phyloP scores from a whole-genome alignment of 2,797 vertebrate genomes.

The Tapirus indicus region DNA sequence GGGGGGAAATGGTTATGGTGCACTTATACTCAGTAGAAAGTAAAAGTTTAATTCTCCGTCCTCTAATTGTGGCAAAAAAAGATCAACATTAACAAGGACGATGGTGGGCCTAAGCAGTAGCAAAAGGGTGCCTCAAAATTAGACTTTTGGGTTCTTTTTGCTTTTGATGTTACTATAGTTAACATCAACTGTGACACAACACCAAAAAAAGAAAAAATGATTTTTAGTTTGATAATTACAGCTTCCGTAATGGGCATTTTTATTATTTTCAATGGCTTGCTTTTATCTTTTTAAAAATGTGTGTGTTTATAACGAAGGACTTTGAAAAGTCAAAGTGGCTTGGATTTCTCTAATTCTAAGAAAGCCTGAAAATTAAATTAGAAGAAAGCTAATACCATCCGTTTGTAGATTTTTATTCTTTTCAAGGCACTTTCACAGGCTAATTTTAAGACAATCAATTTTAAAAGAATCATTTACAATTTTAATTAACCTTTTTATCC shows the following conservation, averaged over 20 bases:
- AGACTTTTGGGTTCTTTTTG: neutral
- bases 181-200: constrained; percentile 6
- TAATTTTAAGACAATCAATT: constrained; percentile 16
- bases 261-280: neutral
- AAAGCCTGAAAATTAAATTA: constrained; percentile 27
- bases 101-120: neutral
- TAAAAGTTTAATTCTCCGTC: constrained; percentile 22
- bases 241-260: neutral
- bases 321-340: neutral
- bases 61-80: neutral
- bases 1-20: neutral
- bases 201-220: neutral
- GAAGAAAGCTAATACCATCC: neutral
- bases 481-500: constrained; percentile 32
- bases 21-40: neutral
- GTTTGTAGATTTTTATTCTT: neutral
- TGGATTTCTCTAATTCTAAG: neutral
- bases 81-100: neutral
- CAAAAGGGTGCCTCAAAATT: constrained; percentile 19
- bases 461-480: constrained; percentile 41
- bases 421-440: neutral
- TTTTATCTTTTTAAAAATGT: neutral
- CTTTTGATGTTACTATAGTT: neutral
- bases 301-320: constrained; percentile 12
- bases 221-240: constrained; percentile 26